phyloP scores from a whole-genome alignment of 1,140 invertebrate genomes.

The Paraescarpia echinospica region DNA sequence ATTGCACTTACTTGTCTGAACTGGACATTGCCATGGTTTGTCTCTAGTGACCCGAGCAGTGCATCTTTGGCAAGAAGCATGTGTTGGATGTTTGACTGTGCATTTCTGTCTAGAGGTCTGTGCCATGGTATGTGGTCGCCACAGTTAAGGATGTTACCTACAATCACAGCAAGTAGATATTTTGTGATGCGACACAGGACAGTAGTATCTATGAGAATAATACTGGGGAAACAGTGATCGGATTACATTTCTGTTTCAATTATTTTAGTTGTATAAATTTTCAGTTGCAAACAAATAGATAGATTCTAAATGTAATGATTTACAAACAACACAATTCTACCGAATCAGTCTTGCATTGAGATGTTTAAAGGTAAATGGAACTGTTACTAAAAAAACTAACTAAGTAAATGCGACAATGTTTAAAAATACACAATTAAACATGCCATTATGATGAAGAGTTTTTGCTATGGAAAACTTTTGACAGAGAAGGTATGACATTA shows the following conservation, averaged over 20 bases:
- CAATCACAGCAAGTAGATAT: not conserved
- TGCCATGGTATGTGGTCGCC: constrained; percentile 21
- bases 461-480: too few species aligned
- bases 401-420: too few species aligned
- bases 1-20: constrained; percentile 14
- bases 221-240: not conserved
- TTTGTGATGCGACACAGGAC: not conserved
- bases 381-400: too few species aligned
- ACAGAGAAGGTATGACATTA: too few species aligned
- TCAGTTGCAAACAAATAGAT: not conserved
- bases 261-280: not conserved
- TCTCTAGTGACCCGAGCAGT: not conserved
- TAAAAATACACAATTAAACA: too few species aligned
- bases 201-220: not conserved
- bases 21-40: not conserved
- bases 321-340: not conserved
- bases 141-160: constrained; percentile 12
- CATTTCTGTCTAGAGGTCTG: not conserved
- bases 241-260: not conserved
- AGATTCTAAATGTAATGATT: not conserved
- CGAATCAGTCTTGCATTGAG: too few species aligned
- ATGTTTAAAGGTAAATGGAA: too few species aligned
- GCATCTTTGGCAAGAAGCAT: constrained; percentile 2
- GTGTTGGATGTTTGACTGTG: constrained; percentile 3
- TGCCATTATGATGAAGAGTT: too few species aligned